phyloP scores from a whole-genome alignment of 2,888 invertebrate species.

The Cetonia aurata region DNA sequence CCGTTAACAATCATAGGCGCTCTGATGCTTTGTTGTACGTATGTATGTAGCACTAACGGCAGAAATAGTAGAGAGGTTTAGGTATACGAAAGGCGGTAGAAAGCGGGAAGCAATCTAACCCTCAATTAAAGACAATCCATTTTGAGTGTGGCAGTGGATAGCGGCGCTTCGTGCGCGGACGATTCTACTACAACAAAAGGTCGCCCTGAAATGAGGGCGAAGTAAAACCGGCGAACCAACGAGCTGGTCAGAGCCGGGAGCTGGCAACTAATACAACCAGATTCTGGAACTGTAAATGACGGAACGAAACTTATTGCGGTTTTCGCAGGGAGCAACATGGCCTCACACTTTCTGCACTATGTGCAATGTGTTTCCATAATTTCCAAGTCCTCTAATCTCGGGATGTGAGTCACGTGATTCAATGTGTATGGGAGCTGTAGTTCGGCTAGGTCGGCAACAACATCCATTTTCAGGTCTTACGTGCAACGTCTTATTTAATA shows the following conservation, averaged over 20 bases:
- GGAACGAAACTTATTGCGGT: conserved; percentile 52
- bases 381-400: conserved; percentile 49
- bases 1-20: conserved; percentile 42
- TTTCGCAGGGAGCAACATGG: conserved; percentile 45
- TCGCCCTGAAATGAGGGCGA: conserved; percentile 28
- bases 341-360: conserved; percentile 42
- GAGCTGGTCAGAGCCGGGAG: conserved; percentile 27
- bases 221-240: conserved; percentile 17
- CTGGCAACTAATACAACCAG: conserved; percentile 48
- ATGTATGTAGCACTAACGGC: conserved; percentile 13
- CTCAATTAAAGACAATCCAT: conserved; percentile 50
- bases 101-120: conserved; percentile 45
- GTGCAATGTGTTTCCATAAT: conserved; percentile 52
- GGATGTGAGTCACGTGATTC: conserved; percentile 47
- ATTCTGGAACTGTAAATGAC: conserved; percentile 51
- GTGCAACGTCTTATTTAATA: background rate
- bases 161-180: conserved; percentile 30
- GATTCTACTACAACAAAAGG: conserved; percentile 30
- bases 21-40: background rate
- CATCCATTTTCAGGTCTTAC: background rate
- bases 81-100: conserved; percentile 29
- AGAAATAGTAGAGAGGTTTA: background rate
- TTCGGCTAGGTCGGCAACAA: background rate
- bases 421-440: background rate
- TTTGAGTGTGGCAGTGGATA: conserved; percentile 25